Base-by-base conservation (phyloP, 1,140 invertebrate species). In the Notospermus geniculatus region DNA sequence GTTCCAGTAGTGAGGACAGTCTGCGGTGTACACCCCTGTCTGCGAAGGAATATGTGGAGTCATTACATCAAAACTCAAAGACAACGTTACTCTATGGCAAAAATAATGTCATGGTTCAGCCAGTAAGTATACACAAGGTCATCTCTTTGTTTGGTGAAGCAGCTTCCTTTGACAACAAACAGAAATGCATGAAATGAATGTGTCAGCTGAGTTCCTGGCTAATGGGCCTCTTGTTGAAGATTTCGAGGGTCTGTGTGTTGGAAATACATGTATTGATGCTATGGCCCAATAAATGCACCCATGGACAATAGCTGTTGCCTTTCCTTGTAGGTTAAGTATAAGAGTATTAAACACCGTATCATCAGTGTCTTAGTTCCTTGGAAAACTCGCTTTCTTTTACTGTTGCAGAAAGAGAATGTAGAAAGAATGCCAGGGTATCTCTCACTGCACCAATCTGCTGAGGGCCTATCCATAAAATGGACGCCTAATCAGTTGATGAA, bases 81-180 rank as follows among this genome's bases (percentile, higher is more conserved):
- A 90, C 90, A 0, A 91, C 91, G 0, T 82, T 97, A n/a, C 84
- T 97, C 0, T 97, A 95, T 79, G 94, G 94, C n/a, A 97, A 97
- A 82, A 97, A 97, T 80, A 97, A 97, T 80, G 93, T 97, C 2
- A 78, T 88, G 28, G 91, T 96, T 2, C 87, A 92, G 71, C 90
- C 92, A 17, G 77, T 80, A 68, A 71, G 79, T 72, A 0, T n/a
- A n/a, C n/a, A n/a, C n/a, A n/a, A n/a, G n/a, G n/a, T n/a, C n/a
- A n/a, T n/a, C n/a, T n/a, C n/a, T n/a, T n/a, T n/a, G n/a, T n/a
- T n/a, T n/a, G n/a, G n/a, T n/a, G n/a, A n/a, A n/a, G n/a, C n/a
- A n/a, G n/a, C n/a, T n/a, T n/a, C n/a, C n/a, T n/a, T n/a, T n/a
- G n/a, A n/a, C n/a, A n/a, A n/a, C n/a, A n/a, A n/a, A n/a, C n/a